phyloP scores from a whole-genome alignment of 2,113 vertebrate species.

The Phoxinus phoxinus region DNA sequence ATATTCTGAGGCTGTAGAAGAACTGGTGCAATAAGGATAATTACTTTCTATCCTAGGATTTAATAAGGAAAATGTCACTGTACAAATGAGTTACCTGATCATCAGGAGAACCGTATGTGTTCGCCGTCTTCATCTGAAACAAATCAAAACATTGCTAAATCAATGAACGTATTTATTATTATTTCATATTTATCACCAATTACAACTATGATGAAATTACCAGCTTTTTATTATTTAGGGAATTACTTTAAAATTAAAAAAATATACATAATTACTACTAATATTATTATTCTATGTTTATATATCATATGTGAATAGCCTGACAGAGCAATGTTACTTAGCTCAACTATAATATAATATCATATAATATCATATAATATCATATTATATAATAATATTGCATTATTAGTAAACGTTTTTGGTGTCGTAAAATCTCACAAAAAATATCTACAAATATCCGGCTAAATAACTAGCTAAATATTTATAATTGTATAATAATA shows the following conservation, averaged over 20 bases:
- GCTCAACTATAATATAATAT: background rate
- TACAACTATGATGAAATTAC: background rate
- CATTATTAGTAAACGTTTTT: too few relatives aligned
- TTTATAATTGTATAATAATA: too few relatives aligned
- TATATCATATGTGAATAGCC: too few relatives aligned
- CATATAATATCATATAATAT: too few relatives aligned
- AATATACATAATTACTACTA: background rate
- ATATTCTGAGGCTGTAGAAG: background rate
- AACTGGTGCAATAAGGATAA: background rate
- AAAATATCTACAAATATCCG: too few relatives aligned
- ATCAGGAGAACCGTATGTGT: conserved; percentile 84
- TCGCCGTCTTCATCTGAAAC: conserved; percentile 86
- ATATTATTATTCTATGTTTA: too few relatives aligned
- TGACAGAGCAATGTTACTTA: too few relatives aligned
- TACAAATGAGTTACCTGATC: conserved; percentile 82
- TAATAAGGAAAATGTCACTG: background rate
- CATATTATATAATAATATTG: too few relatives aligned
- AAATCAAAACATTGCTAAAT: conserved; percentile 25
- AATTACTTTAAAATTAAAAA: too few relatives aligned
- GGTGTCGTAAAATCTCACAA: too few relatives aligned
- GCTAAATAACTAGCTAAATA: too few relatives aligned
- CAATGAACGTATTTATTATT: background rate
- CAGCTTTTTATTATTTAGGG: too few relatives aligned
- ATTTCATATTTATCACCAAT: background rate
- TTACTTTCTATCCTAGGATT: background rate